These are phyloP conservation scores for Lasioglossum baleicum DNA, from an alignment of 1,140 invertebrate genomes.

Conservation along the genomic window DNA sequence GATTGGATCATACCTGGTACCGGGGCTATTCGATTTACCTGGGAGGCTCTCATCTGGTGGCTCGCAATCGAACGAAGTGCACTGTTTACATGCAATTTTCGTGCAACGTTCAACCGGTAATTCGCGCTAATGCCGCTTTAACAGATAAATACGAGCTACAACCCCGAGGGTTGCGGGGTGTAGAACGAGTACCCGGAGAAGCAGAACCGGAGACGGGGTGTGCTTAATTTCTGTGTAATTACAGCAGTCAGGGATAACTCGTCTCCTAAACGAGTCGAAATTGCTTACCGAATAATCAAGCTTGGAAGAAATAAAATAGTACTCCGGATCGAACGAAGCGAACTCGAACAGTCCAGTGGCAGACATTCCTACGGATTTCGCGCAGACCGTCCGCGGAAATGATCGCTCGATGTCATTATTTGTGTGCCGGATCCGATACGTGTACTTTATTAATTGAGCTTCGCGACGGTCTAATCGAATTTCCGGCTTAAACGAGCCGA, in stretches of 20 bases:
- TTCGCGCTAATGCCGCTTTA: constrained; percentile 52
- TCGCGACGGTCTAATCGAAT: no score
- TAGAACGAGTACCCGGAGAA: background rate
- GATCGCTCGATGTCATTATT: background rate
- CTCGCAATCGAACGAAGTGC: constrained; percentile 54
- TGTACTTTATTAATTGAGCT: no score
- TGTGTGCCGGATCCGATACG: background rate
- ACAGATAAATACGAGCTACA: constrained; percentile 32
- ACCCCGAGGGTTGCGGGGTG: no score
- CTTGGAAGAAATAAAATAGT: background rate
- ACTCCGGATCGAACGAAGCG: background rate
- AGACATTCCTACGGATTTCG: no score
- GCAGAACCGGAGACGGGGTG: background rate
- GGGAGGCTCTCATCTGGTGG: no score
- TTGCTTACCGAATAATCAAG: background rate
- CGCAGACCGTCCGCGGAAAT: no score
- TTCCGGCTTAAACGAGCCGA: no score
- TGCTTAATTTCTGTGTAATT: constrained; percentile 49
- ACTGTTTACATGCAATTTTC: constrained; percentile 57
- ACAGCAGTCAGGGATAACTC: constrained; percentile 2
- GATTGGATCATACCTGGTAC: constrained; percentile 45
- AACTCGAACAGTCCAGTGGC: background rate
- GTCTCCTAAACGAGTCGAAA: background rate
- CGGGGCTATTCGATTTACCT: background rate
- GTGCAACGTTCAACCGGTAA: constrained; percentile 51